Percentiles rank a stretch among this genome's conserved stretches.
Evolutionary conservation across 2,113 vertebrate genomes (phyloP).

Genomic region (Sphyrna mokarran): DNA sequence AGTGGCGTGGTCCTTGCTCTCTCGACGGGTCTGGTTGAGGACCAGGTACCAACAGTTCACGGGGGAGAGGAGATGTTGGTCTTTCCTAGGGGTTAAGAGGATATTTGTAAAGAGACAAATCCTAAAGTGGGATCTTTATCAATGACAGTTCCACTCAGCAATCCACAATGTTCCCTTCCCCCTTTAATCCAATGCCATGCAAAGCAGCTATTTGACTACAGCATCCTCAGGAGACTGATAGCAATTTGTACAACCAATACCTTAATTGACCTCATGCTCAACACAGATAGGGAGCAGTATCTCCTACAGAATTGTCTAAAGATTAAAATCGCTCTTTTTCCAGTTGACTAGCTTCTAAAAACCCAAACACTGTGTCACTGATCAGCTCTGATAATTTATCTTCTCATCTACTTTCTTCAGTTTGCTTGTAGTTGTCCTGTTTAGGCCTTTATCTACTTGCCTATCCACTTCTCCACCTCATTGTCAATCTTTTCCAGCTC

Average conservation of each 20-base stretch:
- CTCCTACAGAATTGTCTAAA: background rate
- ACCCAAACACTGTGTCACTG: background rate
- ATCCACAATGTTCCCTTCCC: background rate
- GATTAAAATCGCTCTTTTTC: background rate
- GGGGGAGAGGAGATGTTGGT: constrained; percentile 88
- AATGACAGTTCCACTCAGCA: background rate
- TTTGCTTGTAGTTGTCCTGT: background rate
- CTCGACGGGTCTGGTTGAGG: constrained; percentile 85
- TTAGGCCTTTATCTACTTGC: background rate
- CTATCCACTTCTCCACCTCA: background rate
- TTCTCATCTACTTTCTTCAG: background rate
- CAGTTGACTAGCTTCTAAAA: background rate
- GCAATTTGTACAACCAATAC: too few species aligned
- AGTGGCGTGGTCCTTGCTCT: constrained; percentile 92
- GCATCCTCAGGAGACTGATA: background rate
- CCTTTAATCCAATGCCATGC: background rate
- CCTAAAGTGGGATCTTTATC: background rate
- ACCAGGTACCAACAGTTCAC: constrained; percentile 98
- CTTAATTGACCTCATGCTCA: background rate
- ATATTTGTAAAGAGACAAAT: background rate
- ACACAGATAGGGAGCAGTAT: background rate
- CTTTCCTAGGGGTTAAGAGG: constrained; percentile 67
- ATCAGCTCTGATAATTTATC: background rate
- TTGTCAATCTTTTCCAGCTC: background rate
- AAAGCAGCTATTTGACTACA: background rate